Evolutionary conservation across 2,888 invertebrate species (phyloP).

Genomic region (Quadroppia sp.): DNA sequence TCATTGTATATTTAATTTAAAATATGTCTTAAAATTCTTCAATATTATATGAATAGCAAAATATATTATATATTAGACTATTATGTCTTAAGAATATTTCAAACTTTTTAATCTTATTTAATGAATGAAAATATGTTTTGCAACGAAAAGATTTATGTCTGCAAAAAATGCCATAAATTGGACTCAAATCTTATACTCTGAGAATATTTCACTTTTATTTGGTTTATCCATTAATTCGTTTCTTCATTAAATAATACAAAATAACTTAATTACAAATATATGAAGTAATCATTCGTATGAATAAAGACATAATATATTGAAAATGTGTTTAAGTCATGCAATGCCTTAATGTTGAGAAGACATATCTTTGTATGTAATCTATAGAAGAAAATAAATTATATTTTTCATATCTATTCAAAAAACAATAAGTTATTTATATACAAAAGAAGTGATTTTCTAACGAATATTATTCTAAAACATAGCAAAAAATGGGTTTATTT

Average conservation of each 20-base stretch:
- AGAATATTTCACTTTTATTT: not conserved
- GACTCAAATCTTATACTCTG: not conserved
- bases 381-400: no score
- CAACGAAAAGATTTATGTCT: not conserved
- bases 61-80: no score
- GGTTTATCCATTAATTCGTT: not conserved
- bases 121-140: not conserved
- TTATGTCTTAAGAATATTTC: no score
- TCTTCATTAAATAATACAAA: not conserved
- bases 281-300: not conserved
- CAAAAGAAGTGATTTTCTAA: no score
- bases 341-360: not conserved
- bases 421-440: no score
- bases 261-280: constrained; percentile 4
- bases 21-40: not conserved
- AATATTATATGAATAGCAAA: no score
- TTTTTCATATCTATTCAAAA: no score
- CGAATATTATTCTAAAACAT: no score
- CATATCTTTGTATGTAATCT: not conserved
- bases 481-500: no score
- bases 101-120: not conserved
- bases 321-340: not conserved
- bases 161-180: not conserved
- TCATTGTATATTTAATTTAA: not conserved
- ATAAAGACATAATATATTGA: not conserved